phyloP scores from a whole-genome alignment of 1,140 invertebrate genomes.

The Drosophila simulans region DNA sequence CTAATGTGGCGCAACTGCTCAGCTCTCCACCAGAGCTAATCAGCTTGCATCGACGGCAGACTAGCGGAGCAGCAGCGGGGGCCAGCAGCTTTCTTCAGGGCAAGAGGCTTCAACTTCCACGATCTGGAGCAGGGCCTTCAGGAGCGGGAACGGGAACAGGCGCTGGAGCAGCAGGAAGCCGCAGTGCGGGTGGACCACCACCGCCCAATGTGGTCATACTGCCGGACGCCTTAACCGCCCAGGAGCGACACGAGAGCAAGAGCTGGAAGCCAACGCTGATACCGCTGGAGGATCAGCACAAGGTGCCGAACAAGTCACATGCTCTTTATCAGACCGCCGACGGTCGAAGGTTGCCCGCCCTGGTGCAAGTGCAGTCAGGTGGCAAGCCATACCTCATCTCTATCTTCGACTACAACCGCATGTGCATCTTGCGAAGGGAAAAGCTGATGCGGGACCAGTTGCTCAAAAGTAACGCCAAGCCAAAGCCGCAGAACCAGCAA shows the following conservation, averaged over 20 bases:
- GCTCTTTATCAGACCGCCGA: constrained; percentile 86
- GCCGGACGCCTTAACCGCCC: constrained; percentile 72
- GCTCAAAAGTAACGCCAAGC: constrained; percentile 79
- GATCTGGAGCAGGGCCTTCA: constrained; percentile 7
- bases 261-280: constrained; percentile 89
- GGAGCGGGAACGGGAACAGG: constrained; percentile 1
- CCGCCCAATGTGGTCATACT: constrained; percentile 76
- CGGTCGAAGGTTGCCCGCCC: constrained; percentile 85
- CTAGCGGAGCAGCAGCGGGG: constrained; percentile 17
- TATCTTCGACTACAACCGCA: constrained; percentile 89
- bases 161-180: constrained; percentile 83
- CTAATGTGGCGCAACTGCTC: constrained; percentile 51
- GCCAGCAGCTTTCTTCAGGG: constrained; percentile 17
- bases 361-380: constrained; percentile 88
- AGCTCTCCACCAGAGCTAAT: constrained; percentile 79
- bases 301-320: constrained; percentile 84
- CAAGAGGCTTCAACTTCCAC: constrained; percentile 52
- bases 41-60: constrained; percentile 64
- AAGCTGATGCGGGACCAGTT: constrained; percentile 87
- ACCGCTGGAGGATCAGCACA: constrained; percentile 86
- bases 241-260: constrained; percentile 85
- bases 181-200: neutral
- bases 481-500: constrained; percentile 48
- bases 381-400: constrained; percentile 89
- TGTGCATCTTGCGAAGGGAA: constrained; percentile 88